These are phyloP conservation scores for Bombus sylvicola DNA, from an alignment of 1,140 invertebrate species.

Conservation along the genomic window DNA sequence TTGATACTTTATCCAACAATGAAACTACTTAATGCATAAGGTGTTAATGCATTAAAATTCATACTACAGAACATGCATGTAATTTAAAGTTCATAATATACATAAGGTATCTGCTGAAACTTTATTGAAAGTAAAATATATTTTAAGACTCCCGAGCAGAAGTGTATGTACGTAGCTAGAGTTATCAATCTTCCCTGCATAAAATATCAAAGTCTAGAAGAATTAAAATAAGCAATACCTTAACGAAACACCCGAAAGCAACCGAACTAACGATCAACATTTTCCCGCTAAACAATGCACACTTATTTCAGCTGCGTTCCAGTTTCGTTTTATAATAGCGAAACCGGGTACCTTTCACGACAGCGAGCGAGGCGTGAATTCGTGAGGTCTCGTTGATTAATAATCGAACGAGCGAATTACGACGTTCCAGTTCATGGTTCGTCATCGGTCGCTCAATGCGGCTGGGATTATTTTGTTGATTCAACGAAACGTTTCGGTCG, in stretches of 20 bases:
- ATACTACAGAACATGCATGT: no score
- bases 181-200: background rate
- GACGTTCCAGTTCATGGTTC: background rate
- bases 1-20: no score
- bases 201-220: background rate
- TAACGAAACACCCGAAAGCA: background rate
- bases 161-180: no score
- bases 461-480: constrained; percentile 53
- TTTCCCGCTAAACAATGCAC: background rate
- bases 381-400: constrained; percentile 23
- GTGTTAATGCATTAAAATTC: no score
- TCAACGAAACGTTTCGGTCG: constrained; percentile 58
- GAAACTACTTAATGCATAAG: no score
- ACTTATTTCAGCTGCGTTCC: no score
- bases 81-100: no score
- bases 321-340: background rate
- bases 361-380: background rate
- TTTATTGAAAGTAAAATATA: no score
- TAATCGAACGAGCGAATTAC: constrained; percentile 41
- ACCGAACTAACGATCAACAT: background rate
- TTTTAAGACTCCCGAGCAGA: no score
- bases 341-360: background rate
- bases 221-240: background rate
- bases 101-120: no score
- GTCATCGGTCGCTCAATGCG: background rate